Conservation (phyloP, 2,888 invertebrate species). For the Aphidius colemani region DNA sequence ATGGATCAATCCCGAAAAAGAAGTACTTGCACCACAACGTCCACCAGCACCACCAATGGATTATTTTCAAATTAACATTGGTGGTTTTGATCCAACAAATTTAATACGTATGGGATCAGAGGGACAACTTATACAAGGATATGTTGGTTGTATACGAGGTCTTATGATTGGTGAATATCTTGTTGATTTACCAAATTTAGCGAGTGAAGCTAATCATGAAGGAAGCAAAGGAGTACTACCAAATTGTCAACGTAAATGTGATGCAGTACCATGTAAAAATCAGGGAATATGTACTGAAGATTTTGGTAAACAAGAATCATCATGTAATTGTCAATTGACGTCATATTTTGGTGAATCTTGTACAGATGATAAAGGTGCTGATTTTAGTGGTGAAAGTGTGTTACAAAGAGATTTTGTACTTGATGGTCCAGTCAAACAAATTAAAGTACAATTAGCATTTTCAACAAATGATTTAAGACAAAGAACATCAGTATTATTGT, state of each 20-base stretch:
- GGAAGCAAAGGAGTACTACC: slow-evolving; percentile 76
- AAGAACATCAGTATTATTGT: slow-evolving; percentile 76
- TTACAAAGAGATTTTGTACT: slow-evolving; percentile 78
- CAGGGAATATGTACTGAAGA: slow-evolving; percentile 87
- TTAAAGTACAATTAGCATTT: slow-evolving; percentile 85
- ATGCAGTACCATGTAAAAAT: slow-evolving; percentile 84
- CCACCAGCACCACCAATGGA: slow-evolving; percentile 88
- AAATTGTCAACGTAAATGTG: slow-evolving; percentile 88
- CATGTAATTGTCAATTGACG: slow-evolving; percentile 86
- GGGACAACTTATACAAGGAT: slow-evolving; percentile 68
- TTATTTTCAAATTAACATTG: slow-evolving; percentile 63
- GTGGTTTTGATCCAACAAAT: slow-evolving; percentile 78
- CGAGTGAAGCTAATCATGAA: slow-evolving; percentile 71
- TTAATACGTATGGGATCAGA: slow-evolving; percentile 66
- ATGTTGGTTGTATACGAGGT: slow-evolving; percentile 86
- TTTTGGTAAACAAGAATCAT: slow-evolving; percentile 82
- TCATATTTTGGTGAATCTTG: slow-evolving; percentile 90
- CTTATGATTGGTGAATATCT: slow-evolving; percentile 82
- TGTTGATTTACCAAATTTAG: slow-evolving; percentile 77
- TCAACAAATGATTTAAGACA: slow-evolving; percentile 80
- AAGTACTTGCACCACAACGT: slow-evolving; percentile 84
- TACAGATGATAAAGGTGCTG: slow-evolving; percentile 85
- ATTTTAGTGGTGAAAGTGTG: slow-evolving; percentile 85
- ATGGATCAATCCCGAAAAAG: slow-evolving; percentile 82
- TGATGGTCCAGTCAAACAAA: slow-evolving; percentile 72